Evolutionary conservation across 2,113 vertebrate species (phyloP).

Genomic region (Cyphomyrus discorhynchus): DNA sequence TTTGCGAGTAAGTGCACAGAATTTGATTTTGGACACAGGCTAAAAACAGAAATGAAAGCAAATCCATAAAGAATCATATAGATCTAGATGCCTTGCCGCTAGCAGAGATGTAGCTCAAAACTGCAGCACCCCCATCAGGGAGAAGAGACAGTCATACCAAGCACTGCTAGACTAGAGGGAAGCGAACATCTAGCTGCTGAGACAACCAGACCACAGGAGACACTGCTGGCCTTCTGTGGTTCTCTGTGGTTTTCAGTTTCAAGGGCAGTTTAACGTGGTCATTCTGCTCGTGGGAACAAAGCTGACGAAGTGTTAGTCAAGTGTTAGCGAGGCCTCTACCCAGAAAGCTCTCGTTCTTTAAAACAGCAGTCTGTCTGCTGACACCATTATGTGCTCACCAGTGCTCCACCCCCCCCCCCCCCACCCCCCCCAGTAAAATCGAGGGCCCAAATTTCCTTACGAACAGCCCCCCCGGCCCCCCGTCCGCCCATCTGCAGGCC

Average conservation of each 20-base stretch:
- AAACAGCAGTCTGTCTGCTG: neutral
- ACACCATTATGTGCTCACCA: neutral
- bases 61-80: neutral
- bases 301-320: neutral
- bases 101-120: neutral
- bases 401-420: neutral
- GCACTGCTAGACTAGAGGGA: neutral
- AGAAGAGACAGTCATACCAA: neutral
- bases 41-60: neutral
- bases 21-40: neutral
- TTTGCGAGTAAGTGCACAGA: neutral
- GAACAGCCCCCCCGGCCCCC: no score
- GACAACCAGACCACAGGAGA: neutral
- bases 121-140: neutral
- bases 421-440: neutral
- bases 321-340: neutral
- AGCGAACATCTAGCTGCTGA: neutral
- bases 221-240: neutral
- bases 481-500: no score
- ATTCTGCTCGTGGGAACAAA: neutral
- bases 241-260: neutral
- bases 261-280: neutral
- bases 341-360: neutral
- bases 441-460: constrained; percentile 39
- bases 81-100: neutral